phyloP scores from a whole-genome alignment of 2,113 vertebrate species.

The Collichthys lucidus region DNA sequence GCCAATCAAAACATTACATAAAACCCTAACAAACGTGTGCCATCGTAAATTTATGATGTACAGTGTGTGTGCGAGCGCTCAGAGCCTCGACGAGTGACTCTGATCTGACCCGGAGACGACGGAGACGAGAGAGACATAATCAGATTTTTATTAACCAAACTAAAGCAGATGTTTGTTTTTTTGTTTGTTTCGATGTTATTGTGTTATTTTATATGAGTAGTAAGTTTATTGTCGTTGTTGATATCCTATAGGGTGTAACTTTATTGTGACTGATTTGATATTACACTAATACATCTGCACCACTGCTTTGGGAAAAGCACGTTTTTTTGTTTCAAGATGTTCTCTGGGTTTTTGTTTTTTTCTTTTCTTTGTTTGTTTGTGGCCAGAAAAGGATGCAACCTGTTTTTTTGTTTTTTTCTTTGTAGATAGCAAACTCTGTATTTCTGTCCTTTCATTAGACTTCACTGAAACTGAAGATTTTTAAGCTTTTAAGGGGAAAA shows the following conservation, averaged over 20 bases:
- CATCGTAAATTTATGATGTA: constrained; percentile 56
- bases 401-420: constrained; percentile 25
- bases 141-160: constrained; percentile 82
- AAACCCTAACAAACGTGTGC: constrained; percentile 70
- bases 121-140: constrained; percentile 64
- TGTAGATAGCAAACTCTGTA: constrained; percentile 63
- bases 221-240: constrained; percentile 69
- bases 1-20: constrained; percentile 69
- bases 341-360: constrained; percentile 36
- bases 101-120: constrained; percentile 46
- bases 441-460: constrained; percentile 57
- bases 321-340: constrained; percentile 59
- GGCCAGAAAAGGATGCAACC: constrained; percentile 62
- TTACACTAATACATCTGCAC: constrained; percentile 79
- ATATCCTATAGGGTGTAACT: constrained; percentile 73
- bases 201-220: constrained; percentile 81
- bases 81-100: constrained; percentile 45
- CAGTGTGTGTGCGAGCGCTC: constrained; percentile 19
- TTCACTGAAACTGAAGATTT: constrained; percentile 65
- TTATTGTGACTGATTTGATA: constrained; percentile 77
- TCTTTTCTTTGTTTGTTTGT: constrained; percentile 4
- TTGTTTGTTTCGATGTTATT: constrained; percentile 49
- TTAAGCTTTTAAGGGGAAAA: constrained; percentile 66
- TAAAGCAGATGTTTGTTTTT: constrained; percentile 70
- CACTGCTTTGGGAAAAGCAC: constrained; percentile 75